Evolutionary conservation across 2,888 invertebrate genomes (phyloP).

Genomic region (Ornithoptera alexandrae): DNA sequence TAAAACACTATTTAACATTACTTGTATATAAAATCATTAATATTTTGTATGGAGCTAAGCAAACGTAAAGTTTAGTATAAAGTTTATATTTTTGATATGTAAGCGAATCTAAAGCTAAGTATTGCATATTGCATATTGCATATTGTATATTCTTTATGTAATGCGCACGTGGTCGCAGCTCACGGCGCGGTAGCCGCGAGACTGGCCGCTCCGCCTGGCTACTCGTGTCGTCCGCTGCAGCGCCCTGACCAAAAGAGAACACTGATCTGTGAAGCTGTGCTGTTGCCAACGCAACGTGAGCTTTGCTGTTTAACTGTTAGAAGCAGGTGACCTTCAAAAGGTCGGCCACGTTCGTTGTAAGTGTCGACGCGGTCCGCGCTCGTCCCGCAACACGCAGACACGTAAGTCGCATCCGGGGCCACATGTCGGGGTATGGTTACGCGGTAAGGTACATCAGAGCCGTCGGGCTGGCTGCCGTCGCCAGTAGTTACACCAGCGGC

Average conservation of each 20-base stretch:
- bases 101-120: constrained; percentile 1
- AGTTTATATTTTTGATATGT: not conserved
- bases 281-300: not conserved
- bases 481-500: too few species aligned
- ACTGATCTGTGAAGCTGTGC: not conserved
- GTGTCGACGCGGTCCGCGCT: too few species aligned
- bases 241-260: not conserved
- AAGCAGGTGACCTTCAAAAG: not conserved
- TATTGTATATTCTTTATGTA: constrained; percentile 20
- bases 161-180: not conserved
- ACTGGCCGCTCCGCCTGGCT: not conserved
- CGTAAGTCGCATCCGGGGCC: too few species aligned
- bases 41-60: not conserved
- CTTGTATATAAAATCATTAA: too few species aligned
- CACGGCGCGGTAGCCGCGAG: not conserved
- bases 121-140: constrained; percentile 20
- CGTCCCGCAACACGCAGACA: too few species aligned
- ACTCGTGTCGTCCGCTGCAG: not conserved
- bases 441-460: too few species aligned
- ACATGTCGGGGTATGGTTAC: too few species aligned
- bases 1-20: not conserved
- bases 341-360: too few species aligned
- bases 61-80: not conserved
- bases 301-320: not conserved
- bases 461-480: too few species aligned